Evolutionary conservation across 2,888 invertebrate genomes (phyloP).

Genomic region (Aphrophora alni): DNA sequence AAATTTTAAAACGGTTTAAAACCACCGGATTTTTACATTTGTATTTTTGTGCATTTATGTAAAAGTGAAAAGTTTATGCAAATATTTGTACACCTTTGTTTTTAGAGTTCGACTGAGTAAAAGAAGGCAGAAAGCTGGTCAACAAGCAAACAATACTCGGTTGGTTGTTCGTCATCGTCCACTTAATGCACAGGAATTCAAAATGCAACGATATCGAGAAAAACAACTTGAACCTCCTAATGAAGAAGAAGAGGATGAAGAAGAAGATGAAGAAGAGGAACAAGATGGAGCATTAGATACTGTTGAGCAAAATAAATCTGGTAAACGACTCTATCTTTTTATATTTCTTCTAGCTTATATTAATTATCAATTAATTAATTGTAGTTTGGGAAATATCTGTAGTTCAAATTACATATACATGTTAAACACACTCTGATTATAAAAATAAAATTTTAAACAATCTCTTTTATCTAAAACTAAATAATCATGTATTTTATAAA

Average conservation of each 20-base stretch:
- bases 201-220: conserved; percentile 85
- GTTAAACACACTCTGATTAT: neutral
- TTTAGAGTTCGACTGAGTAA: conserved; percentile 89
- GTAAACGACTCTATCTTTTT: conserved; percentile 5
- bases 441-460: neutral
- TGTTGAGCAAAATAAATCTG: conserved; percentile 26
- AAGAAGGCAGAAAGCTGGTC: conserved; percentile 79
- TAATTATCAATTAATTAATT: neutral
- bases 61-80: no score
- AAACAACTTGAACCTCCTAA: conserved; percentile 87
- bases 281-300: conserved; percentile 37
- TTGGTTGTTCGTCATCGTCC: conserved; percentile 91
- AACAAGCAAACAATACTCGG: conserved; percentile 74
- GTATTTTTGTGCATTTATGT: no score
- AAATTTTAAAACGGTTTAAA: no score
- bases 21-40: no score
- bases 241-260: conserved; percentile 69
- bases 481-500: no score
- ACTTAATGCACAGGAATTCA: conserved; percentile 82
- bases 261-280: conserved; percentile 53
- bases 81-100: conserved; percentile 23
- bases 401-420: neutral
- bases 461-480: no score
- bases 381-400: neutral
- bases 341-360: neutral